Evolutionary conservation across 2,797 vertebrate genomes (phyloP), one percentile per base, ranked within the genome.

Genomic region (Gymnoscopelus braueri): DNA sequence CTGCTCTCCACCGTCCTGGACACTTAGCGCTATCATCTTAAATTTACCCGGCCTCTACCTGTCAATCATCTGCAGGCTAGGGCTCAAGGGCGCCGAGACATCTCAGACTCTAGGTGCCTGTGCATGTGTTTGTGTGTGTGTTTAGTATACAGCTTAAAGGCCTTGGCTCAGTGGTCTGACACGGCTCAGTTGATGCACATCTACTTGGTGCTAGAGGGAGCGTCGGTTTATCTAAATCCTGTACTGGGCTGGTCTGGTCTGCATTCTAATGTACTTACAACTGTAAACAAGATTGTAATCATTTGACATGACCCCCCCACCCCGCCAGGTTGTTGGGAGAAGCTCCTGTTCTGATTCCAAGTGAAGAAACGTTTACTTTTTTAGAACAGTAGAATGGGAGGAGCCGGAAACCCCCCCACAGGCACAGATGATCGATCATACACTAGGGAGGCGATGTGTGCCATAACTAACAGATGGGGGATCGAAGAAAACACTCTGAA

Each of bases 1-100:
- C 61, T 61, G 6, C 23, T 24, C 44, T 71, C 51, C 62, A 58
- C 48, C 23, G 0, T 80, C 62, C 75, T 67, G 58, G 49, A 55
- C 57, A 63, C 50, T 79, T 86, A 87, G 85, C 75, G 0, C 69
- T 70, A 72, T 83, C 74, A 87, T 88, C 90, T 87, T 89, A 88
- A 19, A 91, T 90, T 90, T 82, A 68, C 79, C 78, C 51, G 66
- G 67, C 73, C 72, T 74, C 80, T 57, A 69, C 78, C 87, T 81
- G 89, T 86, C 88, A 89, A 74, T 91, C 90, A 91, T 80, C 79
- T 69, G 73, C 65, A 44, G 67, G 77, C 76, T 71, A 55, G 39
- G 66, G 72, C 89, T 85, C 84, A 88, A 88, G 86, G 87, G 81
- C 71, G 78, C 49, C 52, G 0, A 72, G 77, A 77, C 77, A 74